A percentile compares a stretch with the other conserved stretches of the same genome.
These are phyloP conservation scores for Bombycilla garrulus DNA, from an alignment of 2,113 vertebrate species.

Conservation along the genomic window DNA sequence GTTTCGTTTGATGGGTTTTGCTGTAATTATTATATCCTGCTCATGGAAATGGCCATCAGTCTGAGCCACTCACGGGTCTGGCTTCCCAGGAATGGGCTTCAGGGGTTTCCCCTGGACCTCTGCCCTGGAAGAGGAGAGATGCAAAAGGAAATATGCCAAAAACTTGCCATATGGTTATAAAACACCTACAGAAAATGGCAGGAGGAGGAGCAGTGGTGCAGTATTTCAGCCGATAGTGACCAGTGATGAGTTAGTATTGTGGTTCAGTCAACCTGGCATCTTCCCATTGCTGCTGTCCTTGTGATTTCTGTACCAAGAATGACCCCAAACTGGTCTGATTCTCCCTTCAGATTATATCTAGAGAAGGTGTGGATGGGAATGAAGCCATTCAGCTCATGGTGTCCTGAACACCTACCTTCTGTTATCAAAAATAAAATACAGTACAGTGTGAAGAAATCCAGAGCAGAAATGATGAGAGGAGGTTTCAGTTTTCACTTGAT, in stretches of 20 bases:
- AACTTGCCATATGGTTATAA: not conserved
- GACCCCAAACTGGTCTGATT: not conserved
- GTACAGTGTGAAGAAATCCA: not conserved
- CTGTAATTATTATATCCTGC: not conserved
- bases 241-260: not conserved
- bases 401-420: not conserved
- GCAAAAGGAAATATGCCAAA: not conserved
- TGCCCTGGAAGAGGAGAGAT: not conserved
- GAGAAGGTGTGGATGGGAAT: not conserved
- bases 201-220: not conserved
- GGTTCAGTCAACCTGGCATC: not conserved
- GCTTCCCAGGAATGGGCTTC: not conserved
- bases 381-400: not conserved
- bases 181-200: not conserved
- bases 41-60: not conserved
- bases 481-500: not conserved
- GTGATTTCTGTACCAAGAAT: not conserved
- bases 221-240: not conserved
- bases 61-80: not conserved
- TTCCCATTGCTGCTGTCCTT: not conserved
- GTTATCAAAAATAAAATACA: not conserved
- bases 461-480: not conserved
- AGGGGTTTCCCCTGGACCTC: not conserved
- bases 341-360: not conserved
- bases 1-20: not conserved